These are phyloP conservation scores for Anguilla rostrata DNA, from an alignment of 2,113 vertebrate genomes.

Conservation along the genomic window DNA sequence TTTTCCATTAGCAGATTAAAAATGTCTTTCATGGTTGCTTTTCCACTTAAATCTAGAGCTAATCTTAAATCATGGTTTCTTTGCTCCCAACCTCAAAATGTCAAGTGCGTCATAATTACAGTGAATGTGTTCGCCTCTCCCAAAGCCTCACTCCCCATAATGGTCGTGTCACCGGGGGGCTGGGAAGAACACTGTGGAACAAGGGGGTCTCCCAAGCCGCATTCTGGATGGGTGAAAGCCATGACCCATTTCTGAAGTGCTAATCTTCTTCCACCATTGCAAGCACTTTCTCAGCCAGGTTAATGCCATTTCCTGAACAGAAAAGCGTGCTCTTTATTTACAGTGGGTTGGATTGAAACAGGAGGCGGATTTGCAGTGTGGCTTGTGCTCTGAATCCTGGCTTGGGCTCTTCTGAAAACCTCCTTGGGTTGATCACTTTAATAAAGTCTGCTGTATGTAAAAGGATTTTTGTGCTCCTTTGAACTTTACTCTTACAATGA, in stretches of 20 bases:
- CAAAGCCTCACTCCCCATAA: not conserved
- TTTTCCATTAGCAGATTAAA: slow-evolving; percentile 27
- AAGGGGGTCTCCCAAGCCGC: not conserved
- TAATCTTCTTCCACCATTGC: slow-evolving; percentile 6
- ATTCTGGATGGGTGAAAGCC: slow-evolving; percentile 1
- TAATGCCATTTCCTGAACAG: not conserved
- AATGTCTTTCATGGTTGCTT: slow-evolving; percentile 23
- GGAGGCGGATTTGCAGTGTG: not conserved
- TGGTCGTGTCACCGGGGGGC: not conserved
- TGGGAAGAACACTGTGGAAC: not conserved
- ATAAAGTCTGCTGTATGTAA: not conserved
- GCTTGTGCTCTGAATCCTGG: not conserved
- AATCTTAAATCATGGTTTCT: slow-evolving; percentile 18
- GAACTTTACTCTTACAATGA: too few species aligned
- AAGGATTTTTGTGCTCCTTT: too few species aligned
- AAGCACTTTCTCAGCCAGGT: not conserved
- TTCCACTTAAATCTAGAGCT: slow-evolving; percentile 12
- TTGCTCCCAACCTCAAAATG: slow-evolving; percentile 21
- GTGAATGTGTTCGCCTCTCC: not conserved
- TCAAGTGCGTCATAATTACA: not conserved
- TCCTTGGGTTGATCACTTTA: not conserved
- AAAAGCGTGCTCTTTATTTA: not conserved
- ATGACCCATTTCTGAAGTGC: not conserved
- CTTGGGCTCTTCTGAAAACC: not conserved
- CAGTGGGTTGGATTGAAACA: not conserved